These are phyloP conservation scores for Pygmarrhopalites habei DNA, from an alignment of 1,140 invertebrate genomes.

Conservation along the genomic window DNA sequence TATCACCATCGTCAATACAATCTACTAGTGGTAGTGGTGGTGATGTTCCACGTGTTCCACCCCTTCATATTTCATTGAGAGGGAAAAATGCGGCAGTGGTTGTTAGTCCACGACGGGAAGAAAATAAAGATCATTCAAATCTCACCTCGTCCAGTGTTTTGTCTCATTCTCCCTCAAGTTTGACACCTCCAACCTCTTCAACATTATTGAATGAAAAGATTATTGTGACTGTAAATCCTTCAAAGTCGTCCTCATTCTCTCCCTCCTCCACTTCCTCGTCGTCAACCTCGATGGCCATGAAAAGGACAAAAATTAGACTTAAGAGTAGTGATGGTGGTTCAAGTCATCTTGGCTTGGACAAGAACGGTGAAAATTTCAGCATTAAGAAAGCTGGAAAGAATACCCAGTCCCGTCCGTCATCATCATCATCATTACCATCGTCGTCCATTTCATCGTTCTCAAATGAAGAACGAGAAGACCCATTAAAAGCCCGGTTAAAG, in stretches of 20 bases:
- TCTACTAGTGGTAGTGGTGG: constrained; percentile 39
- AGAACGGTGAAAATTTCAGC: constrained; percentile 12
- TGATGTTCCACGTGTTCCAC: constrained; percentile 73
- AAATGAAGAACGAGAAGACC: constrained; percentile 16
- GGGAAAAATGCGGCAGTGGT: constrained; percentile 81
- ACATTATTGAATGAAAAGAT: background rate
- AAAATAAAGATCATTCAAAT: constrained; percentile 8
- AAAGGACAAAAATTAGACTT: constrained; percentile 23
- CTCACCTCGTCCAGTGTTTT: background rate
- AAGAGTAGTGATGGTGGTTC: constrained; percentile 25
- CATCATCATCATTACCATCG: constrained; percentile 1
- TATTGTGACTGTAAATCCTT: background rate
- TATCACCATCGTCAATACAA: constrained; percentile 10
- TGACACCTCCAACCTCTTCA: background rate
- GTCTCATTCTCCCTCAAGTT: background rate
- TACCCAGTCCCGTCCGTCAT: constrained; percentile 22
- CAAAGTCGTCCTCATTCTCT: background rate
- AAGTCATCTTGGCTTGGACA: background rate
- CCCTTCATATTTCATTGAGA: constrained; percentile 77
- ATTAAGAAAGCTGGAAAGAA: constrained; percentile 10
- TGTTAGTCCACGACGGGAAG: constrained; percentile 66
- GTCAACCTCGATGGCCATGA: background rate
- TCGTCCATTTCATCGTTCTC: background rate
- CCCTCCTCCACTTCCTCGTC: background rate
- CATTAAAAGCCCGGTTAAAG: constrained; percentile 14